Conservation (phyloP, 2,888 invertebrate species). For the Galerucella calmariensis region DNA sequence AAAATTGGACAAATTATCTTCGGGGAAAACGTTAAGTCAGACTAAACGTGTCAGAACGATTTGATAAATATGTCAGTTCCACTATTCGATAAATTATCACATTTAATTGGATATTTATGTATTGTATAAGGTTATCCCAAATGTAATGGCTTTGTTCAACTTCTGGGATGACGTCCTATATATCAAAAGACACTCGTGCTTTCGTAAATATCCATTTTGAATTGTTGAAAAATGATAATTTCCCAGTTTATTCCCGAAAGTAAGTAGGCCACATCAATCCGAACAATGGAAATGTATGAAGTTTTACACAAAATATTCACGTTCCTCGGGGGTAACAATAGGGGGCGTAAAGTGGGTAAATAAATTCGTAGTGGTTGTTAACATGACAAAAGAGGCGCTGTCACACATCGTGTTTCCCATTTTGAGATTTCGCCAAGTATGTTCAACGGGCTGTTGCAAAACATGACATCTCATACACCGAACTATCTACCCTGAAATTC, state of each 20-base stretch:
- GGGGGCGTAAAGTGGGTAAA: constrained; percentile 17
- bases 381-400: constrained; percentile 28
- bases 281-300: background rate
- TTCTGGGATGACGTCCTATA: no score
- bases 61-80: background rate
- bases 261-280: background rate
- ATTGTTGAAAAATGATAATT: no score
- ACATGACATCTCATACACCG: constrained; percentile 28
- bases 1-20: constrained; percentile 21
- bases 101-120: background rate
- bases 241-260: no score
- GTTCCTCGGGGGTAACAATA: constrained; percentile 18
- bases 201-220: no score
- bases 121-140: no score
- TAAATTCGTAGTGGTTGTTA: constrained; percentile 30
- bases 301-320: constrained; percentile 1
- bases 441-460: constrained; percentile 22
- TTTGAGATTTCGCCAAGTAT: constrained; percentile 39
- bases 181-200: no score
- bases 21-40: constrained; percentile 10
- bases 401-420: constrained; percentile 29
- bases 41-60: background rate
- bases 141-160: no score
- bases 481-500: constrained; percentile 33
- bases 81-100: background rate